These are phyloP conservation scores for Lophura nycthemera DNA, from an alignment of 2,113 vertebrate species.

Conservation along the genomic window DNA sequence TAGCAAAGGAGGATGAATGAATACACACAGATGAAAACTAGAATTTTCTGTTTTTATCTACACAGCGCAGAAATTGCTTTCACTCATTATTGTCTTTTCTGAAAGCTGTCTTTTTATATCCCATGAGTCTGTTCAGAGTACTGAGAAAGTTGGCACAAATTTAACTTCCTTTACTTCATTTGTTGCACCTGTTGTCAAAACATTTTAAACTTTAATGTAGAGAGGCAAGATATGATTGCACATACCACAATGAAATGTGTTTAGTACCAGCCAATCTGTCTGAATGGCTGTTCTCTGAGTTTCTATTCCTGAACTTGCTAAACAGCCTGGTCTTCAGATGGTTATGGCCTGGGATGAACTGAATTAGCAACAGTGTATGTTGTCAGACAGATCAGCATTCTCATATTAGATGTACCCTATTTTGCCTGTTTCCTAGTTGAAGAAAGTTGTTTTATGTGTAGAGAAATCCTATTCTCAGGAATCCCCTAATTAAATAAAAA, in stretches of 20 bases:
- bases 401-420: neutral
- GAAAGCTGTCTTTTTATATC: neutral
- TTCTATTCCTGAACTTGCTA: neutral
- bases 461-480: neutral
- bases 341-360: neutral
- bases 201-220: neutral
- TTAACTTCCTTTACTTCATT: neutral
- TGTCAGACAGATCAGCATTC: neutral
- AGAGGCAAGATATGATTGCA: accelerated
- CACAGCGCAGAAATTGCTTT: neutral
- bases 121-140: neutral
- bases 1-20: neutral
- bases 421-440: neutral
- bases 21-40: neutral
- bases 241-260: neutral
- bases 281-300: neutral
- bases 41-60: neutral
- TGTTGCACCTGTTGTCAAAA: neutral
- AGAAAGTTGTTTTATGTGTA: neutral
- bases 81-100: neutral
- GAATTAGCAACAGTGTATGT: neutral
- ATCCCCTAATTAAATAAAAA: neutral
- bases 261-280: neutral
- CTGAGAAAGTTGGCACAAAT: neutral
- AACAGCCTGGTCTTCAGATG: neutral